Conservation (phyloP, 2,797 vertebrate genomes). For the Epinephelus coioides region DNA sequence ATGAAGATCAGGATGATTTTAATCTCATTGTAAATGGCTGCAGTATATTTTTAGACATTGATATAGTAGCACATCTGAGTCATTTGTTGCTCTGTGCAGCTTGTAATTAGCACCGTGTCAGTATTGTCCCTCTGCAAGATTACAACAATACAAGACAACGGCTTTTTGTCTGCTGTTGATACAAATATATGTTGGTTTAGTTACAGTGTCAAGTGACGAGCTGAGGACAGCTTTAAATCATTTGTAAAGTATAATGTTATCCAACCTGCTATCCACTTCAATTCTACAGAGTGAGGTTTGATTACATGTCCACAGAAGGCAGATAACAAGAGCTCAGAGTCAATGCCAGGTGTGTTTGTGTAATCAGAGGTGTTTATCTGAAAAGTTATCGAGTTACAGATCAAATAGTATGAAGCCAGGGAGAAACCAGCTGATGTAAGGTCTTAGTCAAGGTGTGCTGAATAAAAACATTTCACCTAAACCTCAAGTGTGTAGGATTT, state of each 20-base stretch:
- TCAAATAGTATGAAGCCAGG: not conserved
- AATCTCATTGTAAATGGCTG: not conserved
- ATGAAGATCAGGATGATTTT: not conserved
- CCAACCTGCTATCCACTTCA: constrained; percentile 1
- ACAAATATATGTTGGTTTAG: not conserved
- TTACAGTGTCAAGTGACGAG: not conserved
- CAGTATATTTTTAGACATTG: not conserved
- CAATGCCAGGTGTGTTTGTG: constrained; percentile 8
- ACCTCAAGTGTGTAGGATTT: too few relatives aligned
- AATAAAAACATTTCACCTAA: too few relatives aligned
- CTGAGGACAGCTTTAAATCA: not conserved
- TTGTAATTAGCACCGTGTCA: constrained; percentile 2
- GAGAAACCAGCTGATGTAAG: not conserved
- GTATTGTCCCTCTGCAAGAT: not conserved
- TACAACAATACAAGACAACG: not conserved
- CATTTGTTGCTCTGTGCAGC: not conserved
- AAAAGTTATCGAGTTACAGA: constrained; percentile 23
- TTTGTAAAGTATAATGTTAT: not conserved
- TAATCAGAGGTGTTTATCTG: constrained; percentile 24
- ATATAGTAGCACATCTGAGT: not conserved
- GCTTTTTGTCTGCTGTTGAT: not conserved
- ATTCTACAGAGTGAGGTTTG: constrained; percentile 37
- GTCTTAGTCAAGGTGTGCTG: too few relatives aligned
- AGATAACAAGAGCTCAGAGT: constrained; percentile 28
- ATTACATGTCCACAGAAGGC: constrained; percentile 35